Base-by-base conservation (phyloP, 2,797 vertebrate species). In the Arnoldichthys spilopterus region DNA sequence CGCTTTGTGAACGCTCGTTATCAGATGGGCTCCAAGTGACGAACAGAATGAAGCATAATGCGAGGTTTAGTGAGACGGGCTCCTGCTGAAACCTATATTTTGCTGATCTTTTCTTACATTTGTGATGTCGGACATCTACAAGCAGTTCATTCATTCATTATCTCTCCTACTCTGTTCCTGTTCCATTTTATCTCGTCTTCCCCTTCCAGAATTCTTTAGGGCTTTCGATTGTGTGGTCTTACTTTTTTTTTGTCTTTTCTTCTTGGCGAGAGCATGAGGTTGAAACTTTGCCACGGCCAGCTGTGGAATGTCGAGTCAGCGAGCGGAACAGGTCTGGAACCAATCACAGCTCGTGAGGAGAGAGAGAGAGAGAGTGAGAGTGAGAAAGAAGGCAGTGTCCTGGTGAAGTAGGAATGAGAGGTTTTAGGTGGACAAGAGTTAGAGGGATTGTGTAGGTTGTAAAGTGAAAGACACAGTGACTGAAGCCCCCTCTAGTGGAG, bases 241-340 rank as follows among this genome's bases (percentile, higher is more conserved):
- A 30, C n/a, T 13, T 51, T 45, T 45, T 68, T 26, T 11, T 16
- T 20, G 2, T 56, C 13, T 13, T 59, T 24, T 64, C 18, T 32
- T 81, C 58, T 72, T 80, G 77, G 74, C 59, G 4, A 79, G 67
- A 59, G 43, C 45, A 64, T 15, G 40, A 62, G 73, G 69, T 79
- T 75, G 64, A 80, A 76, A 66, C 69, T 61, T 74, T 73, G 75
- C 74, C 77, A 70, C 76, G 87, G 93, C 90, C 90, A 91, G 91
- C 89, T 92, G 91, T 90, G 91, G 91, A 93, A 93, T 94, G 93
- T 91, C 88, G 91, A 93, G 91, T 93, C 91, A 87, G 91, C 90
- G 90, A 93, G 91, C 91, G 91, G 89, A 90, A 89, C 90, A 91
- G 81, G 90, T 91, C 92, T 93, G 92, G 90, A 92, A 91, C 90